A percentile compares a stretch with the other conserved stretches of the same genome.
Evolutionary conservation across 1,140 invertebrate genomes (phyloP).

Genomic region (Drosophila subobscura): DNA sequence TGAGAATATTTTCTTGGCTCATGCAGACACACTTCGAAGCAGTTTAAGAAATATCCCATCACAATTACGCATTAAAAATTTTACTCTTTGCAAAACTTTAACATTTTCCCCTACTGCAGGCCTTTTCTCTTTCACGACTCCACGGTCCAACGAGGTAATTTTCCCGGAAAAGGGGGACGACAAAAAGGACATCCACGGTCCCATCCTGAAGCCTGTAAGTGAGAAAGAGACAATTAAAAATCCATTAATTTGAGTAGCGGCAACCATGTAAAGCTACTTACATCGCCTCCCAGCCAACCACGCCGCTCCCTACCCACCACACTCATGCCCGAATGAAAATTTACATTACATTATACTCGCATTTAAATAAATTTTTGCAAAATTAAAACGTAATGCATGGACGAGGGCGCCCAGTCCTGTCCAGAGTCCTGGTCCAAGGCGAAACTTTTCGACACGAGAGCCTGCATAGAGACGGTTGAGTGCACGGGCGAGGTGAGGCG

Average conservation of each 20-base stretch:
- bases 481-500: not conserved
- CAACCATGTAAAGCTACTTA: constrained; percentile 78
- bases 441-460: constrained; percentile 21
- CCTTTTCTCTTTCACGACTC: not conserved
- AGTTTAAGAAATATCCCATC: not conserved
- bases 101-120: constrained; percentile 16
- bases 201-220: constrained; percentile 55
- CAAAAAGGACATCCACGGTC: constrained; percentile 14
- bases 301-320: constrained; percentile 22
- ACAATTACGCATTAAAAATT: constrained; percentile 38
- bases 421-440: constrained; percentile 21
- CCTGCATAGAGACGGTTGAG: not conserved
- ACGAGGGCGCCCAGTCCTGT: constrained; percentile 24
- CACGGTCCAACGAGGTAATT: constrained; percentile 39
- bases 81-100: constrained; percentile 11
- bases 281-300: constrained; percentile 40
- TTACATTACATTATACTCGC: constrained; percentile 80
- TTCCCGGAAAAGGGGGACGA: constrained; percentile 25
- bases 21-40: constrained; percentile 27
- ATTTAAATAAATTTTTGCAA: constrained; percentile 81
- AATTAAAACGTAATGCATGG: constrained; percentile 77
- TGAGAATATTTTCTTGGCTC: constrained; percentile 28
- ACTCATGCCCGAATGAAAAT: constrained; percentile 63
- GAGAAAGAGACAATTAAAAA: constrained; percentile 82
- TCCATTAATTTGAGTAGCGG: constrained; percentile 82